phyloP scores from a whole-genome alignment of 1,140 invertebrate species.

The Drosophila seguyi region DNA sequence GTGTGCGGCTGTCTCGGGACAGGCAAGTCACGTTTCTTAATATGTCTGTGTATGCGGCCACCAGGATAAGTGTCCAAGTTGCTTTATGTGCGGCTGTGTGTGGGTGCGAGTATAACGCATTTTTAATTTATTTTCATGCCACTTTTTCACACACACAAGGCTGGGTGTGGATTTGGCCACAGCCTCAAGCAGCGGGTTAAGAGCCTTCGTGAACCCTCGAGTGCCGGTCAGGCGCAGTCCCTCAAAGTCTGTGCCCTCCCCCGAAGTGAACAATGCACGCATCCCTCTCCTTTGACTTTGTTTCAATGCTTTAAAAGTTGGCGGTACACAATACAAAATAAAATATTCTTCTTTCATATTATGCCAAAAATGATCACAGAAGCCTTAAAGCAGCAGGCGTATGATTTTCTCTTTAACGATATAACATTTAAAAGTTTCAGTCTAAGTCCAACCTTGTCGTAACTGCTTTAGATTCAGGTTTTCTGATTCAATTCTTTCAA shows the following conservation, averaged over 20 bases:
- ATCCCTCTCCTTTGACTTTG: slow-evolving; percentile 8
- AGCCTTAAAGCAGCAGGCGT: not conserved
- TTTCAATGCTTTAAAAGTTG: not conserved
- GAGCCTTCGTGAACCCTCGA: slow-evolving; percentile 63
- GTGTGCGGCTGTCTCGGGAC: slow-evolving; percentile 31
- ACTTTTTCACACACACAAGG: slow-evolving; percentile 12
- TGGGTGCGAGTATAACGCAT: slow-evolving; percentile 65
- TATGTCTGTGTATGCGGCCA: slow-evolving; percentile 56
- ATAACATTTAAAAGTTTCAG: not conserved
- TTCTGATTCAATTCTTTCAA: not conserved
- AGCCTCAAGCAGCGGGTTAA: slow-evolving; percentile 70
- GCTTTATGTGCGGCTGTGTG: slow-evolving; percentile 11
- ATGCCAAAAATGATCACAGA: too few relatives aligned
- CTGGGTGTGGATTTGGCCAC: slow-evolving; percentile 52
- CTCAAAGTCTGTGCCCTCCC: not conserved
- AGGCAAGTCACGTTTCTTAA: slow-evolving; percentile 78
- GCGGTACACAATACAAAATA: too few relatives aligned
- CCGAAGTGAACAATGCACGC: slow-evolving; percentile 21
- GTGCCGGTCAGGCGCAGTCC: slow-evolving; percentile 48
- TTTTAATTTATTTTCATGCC: slow-evolving; percentile 79
- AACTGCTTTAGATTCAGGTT: not conserved
- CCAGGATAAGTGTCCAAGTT: slow-evolving; percentile 45
- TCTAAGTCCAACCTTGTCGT: not conserved
- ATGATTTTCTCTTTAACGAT: not conserved
- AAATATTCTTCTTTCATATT: too few relatives aligned